Percentiles rank a stretch among this genome's conserved stretches.
phyloP scores from a whole-genome alignment of 2,113 vertebrate species.

The Diadophis punctatus region DNA sequence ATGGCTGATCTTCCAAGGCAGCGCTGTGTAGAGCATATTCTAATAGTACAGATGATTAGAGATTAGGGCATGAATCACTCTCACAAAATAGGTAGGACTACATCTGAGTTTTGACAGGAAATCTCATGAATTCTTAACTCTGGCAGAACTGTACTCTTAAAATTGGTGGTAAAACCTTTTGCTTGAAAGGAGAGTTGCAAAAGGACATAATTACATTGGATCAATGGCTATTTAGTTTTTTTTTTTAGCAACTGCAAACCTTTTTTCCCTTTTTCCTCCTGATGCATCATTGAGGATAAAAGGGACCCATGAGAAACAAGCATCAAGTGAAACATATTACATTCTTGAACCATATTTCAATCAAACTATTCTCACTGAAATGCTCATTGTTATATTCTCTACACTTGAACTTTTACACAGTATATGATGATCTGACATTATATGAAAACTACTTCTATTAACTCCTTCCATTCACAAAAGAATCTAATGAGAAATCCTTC shows the following conservation, averaged over 20 bases:
- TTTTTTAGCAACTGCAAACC: neutral
- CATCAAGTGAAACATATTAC: neutral
- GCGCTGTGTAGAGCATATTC: neutral
- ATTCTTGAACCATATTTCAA: conserved; percentile 27
- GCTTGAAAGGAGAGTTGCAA: neutral
- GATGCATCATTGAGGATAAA: neutral
- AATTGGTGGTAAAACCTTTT: neutral
- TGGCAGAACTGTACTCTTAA: neutral
- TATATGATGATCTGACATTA: neutral
- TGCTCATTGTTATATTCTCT: neutral
- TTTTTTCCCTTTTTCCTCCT: neutral
- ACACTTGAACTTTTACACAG: neutral
- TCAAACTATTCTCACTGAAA: conserved; percentile 32
- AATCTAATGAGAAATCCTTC: neutral
- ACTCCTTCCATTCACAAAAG: neutral
- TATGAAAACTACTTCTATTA: neutral
- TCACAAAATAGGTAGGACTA: neutral
- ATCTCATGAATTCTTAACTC: neutral
- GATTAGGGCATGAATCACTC: neutral
- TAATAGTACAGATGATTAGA: neutral
- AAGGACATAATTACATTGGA: neutral
- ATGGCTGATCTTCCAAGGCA: neutral
- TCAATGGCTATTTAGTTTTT: neutral
- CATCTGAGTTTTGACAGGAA: neutral
- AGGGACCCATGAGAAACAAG: neutral